These are phyloP conservation scores for Teleiodes luculella DNA, from an alignment of 2,888 invertebrate species.

Conservation along the genomic window DNA sequence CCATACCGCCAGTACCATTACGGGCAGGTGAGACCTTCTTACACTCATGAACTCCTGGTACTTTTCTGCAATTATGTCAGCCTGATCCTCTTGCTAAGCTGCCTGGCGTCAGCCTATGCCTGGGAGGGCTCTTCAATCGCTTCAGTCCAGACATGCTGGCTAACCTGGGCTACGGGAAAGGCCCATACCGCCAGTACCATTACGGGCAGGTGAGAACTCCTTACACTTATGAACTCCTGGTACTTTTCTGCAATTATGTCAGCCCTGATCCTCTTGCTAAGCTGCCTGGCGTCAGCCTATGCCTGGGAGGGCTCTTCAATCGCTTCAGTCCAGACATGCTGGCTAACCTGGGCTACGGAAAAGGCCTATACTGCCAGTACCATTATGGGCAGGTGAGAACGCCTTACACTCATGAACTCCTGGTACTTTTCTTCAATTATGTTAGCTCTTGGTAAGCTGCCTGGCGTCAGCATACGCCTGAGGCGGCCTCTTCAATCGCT, in stretches of 20 bases:
- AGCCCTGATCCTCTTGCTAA: constrained; percentile 42
- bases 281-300: constrained; percentile 49
- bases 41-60: background rate
- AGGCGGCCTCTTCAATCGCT: too few relatives aligned
- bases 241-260: too few relatives aligned
- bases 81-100: constrained; percentile 44
- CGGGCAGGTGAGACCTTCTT: constrained; percentile 40
- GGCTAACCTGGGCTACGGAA: background rate
- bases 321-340: background rate
- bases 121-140: too few relatives aligned
- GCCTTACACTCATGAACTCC: background rate
- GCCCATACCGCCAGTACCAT: constrained; percentile 57
- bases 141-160: background rate
- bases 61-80: too few relatives aligned
- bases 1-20: constrained; percentile 57
- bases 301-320: too few relatives aligned
- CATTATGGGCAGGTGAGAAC: constrained; percentile 46
- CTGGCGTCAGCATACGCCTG: constrained; percentile 42
- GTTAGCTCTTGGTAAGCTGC: constrained; percentile 52
- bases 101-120: constrained; percentile 44
- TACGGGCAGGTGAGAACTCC: constrained; percentile 40
- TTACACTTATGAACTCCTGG: background rate
- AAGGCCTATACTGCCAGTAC: constrained; percentile 57
- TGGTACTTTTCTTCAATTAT: too few relatives aligned
- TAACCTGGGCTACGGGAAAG: background rate